Percentiles rank a stretch among this genome's conserved stretches.
phyloP scores from a whole-genome alignment of 2,888 invertebrate genomes.

The Gordius sp. region DNA sequence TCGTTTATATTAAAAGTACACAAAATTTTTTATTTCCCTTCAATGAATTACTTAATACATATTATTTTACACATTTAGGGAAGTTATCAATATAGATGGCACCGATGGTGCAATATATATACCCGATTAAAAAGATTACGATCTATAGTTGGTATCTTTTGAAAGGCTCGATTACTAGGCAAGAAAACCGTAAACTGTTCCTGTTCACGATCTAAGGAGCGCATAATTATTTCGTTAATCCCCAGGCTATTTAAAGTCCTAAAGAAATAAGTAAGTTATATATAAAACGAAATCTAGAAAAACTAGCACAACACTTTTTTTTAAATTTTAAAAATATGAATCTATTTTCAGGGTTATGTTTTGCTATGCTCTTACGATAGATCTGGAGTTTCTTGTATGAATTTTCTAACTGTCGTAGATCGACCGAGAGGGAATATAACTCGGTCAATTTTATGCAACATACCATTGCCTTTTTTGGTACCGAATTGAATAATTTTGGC shows the following conservation, averaged over 20 bases:
- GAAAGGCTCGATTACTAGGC: slow-evolving; percentile 26
- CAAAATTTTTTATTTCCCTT: too few species aligned
- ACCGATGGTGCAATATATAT: too few species aligned
- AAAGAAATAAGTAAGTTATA: slow-evolving; percentile 1
- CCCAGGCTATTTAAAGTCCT: neutral
- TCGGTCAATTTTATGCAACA: neutral
- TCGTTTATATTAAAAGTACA: too few species aligned
- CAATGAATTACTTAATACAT: too few species aligned
- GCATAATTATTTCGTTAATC: neutral
- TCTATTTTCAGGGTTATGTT: neutral
- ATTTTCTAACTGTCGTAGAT: neutral
- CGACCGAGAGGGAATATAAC: neutral
- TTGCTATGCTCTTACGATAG: slow-evolving; percentile 4
- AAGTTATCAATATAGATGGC: too few species aligned
- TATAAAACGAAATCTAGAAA: neutral
- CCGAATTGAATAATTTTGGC: neutral
- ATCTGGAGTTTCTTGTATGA: neutral
- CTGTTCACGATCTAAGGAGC: neutral
- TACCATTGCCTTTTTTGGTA: neutral
- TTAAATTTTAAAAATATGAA: neutral
- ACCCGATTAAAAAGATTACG: too few species aligned
- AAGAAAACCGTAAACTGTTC: slow-evolving; percentile 24
- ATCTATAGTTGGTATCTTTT: slow-evolving; percentile 22
- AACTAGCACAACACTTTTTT: neutral
- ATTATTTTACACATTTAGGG: too few species aligned